Evolutionary conservation across 2,797 vertebrate genomes (phyloP), one percentile per base, ranked within the genome.

Genomic region (Intellagama lesueurii): DNA sequence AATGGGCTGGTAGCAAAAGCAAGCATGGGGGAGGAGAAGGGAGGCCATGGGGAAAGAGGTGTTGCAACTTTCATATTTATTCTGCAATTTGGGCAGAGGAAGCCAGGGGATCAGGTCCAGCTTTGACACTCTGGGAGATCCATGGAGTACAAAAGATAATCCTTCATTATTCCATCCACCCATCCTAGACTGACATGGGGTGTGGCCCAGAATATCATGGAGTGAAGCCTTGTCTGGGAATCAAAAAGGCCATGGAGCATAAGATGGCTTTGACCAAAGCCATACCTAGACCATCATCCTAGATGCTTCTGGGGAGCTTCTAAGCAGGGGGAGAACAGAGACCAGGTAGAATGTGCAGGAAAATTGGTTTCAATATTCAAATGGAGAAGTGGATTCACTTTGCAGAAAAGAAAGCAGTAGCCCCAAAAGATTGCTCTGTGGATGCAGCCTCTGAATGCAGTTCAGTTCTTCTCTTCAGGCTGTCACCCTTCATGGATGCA

Each of bases 1-100:
- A 94, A 95, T 94, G 89, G 87, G 56, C 0, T 30, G n/a, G 84
- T 49, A 4, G 66, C 44, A 77, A 88, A 66, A 7, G 79, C 66
- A 32, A 81, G 69, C 7, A 66, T 22, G 1, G 86, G 85, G 76
- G 75, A 82, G 79, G 81, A 78, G 12, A 7, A 81, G 49, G 60
- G 11, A 32, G 79, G 70, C 6, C 49, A 12, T 0, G 83, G 82
- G 32, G 32, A 11, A 49, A 30, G 22, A 92, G 91, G 40, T 26
- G 83, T 22, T 56, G 91, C 32, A 60, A 40, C 86, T 87, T 28
- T 4, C 19, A 75, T 75, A 66, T 68, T 83, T 66, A 83, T 76
- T 66, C 72, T 68, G 24, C 76, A 47, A n/a, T 30, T 83, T 3
- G 19, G 80, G 35, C 16, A 49, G 60, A 14, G 49, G 40, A 49